Evolutionary conservation across 1,140 invertebrate species (phyloP), one percentile per base, ranked within the genome.

Genomic region (Cryptotermes secundus): DNA sequence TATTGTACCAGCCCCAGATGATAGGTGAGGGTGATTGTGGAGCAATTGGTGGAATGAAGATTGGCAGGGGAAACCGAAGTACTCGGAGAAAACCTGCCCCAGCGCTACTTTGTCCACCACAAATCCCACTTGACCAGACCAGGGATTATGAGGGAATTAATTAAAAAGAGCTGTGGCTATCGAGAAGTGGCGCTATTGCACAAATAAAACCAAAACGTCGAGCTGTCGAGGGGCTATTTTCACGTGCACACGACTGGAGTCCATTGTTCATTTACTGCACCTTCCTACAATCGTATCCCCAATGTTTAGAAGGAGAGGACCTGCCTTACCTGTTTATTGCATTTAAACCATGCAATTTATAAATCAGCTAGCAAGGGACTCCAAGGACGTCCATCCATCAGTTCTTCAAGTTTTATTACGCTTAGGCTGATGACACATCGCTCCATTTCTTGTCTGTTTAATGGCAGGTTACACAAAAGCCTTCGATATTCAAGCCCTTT

Each of bases 281-380:
- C 19, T 26, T n/a, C 0, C n/a, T 31, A 72, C 59, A 16, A 72
- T 31, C 9, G 59, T 7, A n/a, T 65, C n/a, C 7, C n/a, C 59
- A 72, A 3, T 31, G 7, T 72, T 31, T 31, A n/a, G n/a, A 72
- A n/a, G 59, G 3, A 26, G 31, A 31, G 31, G 26, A 72, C n/a
- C 59, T 49, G 12, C 59, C n/a, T 31, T 14, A 72, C n/a, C 9
- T 14, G 26, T 72, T 1, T n/a, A 72, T 72, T 31, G 59, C 59
- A 72, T 72, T 72, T 72, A 72, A 72, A 72, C 59, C 26, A n/a
- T 72, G 59, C 24, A 59, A 72, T 72, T 72, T 72, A 14, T 72
- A n/a, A 14, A n/a, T 31, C 59, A 72, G 59, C 26, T 72, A 72
- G 26, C 59, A 31, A 72, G 59, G 7, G 4, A 31, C 14, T 31